These are phyloP conservation scores for Athene cunicularia DNA, from an alignment of 2,113 vertebrate genomes.

Conservation along the genomic window DNA sequence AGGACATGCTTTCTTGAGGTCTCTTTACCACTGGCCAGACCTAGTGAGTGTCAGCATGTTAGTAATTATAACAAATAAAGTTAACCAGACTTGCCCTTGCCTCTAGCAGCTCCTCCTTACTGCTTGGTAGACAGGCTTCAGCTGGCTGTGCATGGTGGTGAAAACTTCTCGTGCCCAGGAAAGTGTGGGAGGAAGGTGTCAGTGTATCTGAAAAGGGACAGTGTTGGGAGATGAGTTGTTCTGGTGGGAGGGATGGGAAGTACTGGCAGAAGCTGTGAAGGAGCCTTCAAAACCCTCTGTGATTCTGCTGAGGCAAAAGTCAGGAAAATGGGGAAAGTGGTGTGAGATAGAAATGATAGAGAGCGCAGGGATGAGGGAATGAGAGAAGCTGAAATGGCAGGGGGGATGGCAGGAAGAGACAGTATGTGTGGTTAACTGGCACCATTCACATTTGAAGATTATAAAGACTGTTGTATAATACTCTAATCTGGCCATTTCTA, in stretches of 20 bases:
- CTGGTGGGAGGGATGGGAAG: not conserved
- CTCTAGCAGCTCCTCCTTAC: not conserved
- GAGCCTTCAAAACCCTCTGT: not conserved
- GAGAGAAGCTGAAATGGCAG: not conserved
- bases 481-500: not conserved
- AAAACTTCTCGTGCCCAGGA: not conserved
- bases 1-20: not conserved
- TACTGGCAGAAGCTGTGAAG: not conserved
- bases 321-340: not conserved
- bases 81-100: too few relatives aligned
- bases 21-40: accelerated
- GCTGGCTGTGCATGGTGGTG: not conserved
- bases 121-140: not conserved
- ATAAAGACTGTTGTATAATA: not conserved
- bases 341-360: not conserved
- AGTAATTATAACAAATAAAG: not conserved
- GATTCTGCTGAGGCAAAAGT: not conserved
- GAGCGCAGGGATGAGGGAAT: not conserved
- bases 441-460: not conserved
- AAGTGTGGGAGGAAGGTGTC: accelerated
- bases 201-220: not conserved
- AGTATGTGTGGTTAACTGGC: not conserved
- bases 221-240: accelerated
- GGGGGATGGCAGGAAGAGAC: not conserved
- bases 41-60: not conserved